Evolutionary conservation across 1,140 invertebrate species (phyloP), one percentile per base, ranked within the genome.

Genomic region (Drosophila arizonae): DNA sequence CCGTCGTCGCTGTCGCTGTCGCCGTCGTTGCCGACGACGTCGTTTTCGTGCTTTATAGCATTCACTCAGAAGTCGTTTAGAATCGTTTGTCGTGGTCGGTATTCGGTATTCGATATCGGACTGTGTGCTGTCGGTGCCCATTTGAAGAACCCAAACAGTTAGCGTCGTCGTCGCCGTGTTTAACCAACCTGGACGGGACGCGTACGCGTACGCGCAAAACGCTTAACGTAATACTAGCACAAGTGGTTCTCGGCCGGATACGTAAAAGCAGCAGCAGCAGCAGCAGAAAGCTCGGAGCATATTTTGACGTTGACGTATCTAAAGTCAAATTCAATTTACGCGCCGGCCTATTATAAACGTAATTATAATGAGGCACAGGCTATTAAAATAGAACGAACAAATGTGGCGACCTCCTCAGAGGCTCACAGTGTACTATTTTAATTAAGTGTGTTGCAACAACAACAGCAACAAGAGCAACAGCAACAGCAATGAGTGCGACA

Each of bases 61-160:
- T 65, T 82, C 82, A 79, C 65, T 87, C 84, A 87, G 79, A 88
- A 88, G 73, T 87, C 79, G 82, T 87, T 88, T 86, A 87, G 84
- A 87, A 85, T 90, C 73, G 86, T 61, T 87, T 66, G 82, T 81
- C 82, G 84, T 79, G 69, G 75, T 86, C 82, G 82, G 81, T 74
- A 60, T 71, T 81, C 71, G 79, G 79, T 62, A 72, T 80, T 79
- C 82, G 79, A 81, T 72, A 80, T 77, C 65, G 79, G 77, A 68
- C 50, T 78, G 62, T 66, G 67, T 66, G 67, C 58, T 68, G 60
- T 76, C 70, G 52, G 36, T 63, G 58, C 48, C 63, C 58, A 75
- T 74, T 74, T 74, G 41, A 61, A 73, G 55, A 50, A 52, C 51
- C 43, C 45, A 63, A 67, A 56, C 55, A 62, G 65, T 57, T 56